Evolutionary conservation across 2,888 invertebrate genomes (phyloP).

Genomic region (Leptura quadrifasciata): DNA sequence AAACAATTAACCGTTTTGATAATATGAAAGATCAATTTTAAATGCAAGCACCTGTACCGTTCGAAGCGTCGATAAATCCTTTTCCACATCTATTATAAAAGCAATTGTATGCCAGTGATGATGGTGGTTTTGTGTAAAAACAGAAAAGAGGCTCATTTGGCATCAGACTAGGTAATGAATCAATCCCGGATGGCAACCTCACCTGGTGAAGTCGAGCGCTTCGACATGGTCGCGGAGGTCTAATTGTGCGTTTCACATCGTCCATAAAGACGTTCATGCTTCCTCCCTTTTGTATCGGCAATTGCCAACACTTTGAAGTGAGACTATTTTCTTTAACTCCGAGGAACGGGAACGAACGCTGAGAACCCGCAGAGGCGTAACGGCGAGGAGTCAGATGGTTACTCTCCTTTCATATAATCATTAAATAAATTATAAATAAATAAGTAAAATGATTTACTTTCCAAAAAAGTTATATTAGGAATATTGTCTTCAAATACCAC

Average conservation of each 20-base stretch:
- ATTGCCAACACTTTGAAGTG: conserved; percentile 64
- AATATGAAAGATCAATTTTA: not conserved
- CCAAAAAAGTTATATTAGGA: no score
- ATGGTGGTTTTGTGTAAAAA: conserved; percentile 32
- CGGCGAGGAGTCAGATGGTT: not conserved
- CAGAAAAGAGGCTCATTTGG: conserved; percentile 54
- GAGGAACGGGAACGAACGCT: not conserved
- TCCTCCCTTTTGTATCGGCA: conserved; percentile 45
- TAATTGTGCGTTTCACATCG: conserved; percentile 64
- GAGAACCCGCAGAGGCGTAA: conserved; percentile 13
- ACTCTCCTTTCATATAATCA: not conserved
- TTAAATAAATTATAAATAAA: no score
- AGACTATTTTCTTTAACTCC: conserved; percentile 58
- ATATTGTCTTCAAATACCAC: no score
- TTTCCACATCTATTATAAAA: conserved; percentile 15
- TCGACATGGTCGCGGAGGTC: conserved; percentile 68
- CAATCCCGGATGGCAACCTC: conserved; percentile 61
- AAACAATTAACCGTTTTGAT: conserved; percentile 1
- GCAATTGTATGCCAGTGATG: conserved; percentile 1
- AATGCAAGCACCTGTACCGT: not conserved
- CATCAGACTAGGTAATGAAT: conserved; percentile 57
- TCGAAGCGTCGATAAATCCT: not conserved
- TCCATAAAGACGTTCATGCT: conserved; percentile 43
- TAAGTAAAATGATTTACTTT: no score
- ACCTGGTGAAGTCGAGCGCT: conserved; percentile 68